Conservation (phyloP, 2,888 invertebrate genomes). For the Charanyca ferruginea region DNA sequence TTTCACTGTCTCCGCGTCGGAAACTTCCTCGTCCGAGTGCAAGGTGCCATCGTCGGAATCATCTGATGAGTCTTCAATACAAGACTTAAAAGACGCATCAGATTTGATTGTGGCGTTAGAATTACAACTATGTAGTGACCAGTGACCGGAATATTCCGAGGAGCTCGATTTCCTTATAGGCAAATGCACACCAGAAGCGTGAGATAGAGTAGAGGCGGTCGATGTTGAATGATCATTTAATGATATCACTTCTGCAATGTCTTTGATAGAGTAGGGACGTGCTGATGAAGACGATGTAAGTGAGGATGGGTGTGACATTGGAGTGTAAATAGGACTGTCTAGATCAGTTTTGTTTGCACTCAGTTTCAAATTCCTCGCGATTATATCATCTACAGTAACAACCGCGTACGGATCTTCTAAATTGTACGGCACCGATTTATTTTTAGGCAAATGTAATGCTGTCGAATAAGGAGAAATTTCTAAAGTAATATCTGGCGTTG, state of each 20-base stretch:
- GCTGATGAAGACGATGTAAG: slow-evolving; percentile 78
- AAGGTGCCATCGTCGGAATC: slow-evolving; percentile 81
- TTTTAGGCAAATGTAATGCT: slow-evolving; percentile 76
- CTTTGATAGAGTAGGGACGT: slow-evolving; percentile 85
- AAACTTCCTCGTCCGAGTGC: slow-evolving; percentile 85
- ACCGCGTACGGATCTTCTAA: slow-evolving; percentile 85
- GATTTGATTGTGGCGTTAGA: slow-evolving; percentile 85
- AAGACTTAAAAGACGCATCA: slow-evolving; percentile 84
- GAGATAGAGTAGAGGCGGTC: slow-evolving; percentile 77
- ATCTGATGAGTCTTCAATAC: slow-evolving; percentile 83
- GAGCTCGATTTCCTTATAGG: slow-evolving; percentile 84
- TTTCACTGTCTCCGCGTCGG: slow-evolving; percentile 86
- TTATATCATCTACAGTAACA: slow-evolving; percentile 77
- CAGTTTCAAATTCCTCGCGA: slow-evolving; percentile 66
- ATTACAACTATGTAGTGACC: slow-evolving; percentile 86
- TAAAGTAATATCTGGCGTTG: slow-evolving; percentile 86
- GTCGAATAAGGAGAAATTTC: slow-evolving; percentile 80
- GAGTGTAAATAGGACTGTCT: slow-evolving; percentile 74
- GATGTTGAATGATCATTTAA: slow-evolving; percentile 77
- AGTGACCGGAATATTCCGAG: slow-evolving; percentile 88
- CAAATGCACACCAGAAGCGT: slow-evolving; percentile 82
- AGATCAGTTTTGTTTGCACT: slow-evolving; percentile 59
- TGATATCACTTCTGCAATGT: slow-evolving; percentile 86
- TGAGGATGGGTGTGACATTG: slow-evolving; percentile 81
- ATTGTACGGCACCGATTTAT: slow-evolving; percentile 81